Percentiles rank a stretch among this genome's conserved stretches.
phyloP scores from a whole-genome alignment of 2,797 vertebrate species.

The Margarornis squamiger region DNA sequence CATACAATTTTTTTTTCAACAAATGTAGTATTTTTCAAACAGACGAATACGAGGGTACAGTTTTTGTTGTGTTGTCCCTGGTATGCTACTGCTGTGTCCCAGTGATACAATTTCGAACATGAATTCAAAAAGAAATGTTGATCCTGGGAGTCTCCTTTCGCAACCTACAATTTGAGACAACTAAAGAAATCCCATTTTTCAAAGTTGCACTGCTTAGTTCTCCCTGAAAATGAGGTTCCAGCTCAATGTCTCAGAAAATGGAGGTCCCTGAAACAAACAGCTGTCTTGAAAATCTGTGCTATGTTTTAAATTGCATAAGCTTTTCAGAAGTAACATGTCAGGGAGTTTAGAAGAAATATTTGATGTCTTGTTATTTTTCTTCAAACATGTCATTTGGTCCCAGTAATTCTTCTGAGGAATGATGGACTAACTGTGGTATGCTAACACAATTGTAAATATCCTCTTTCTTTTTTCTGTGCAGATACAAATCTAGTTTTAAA shows the following conservation, averaged over 20 bases:
- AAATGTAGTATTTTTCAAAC: background rate
- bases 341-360: background rate
- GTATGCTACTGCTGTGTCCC: background rate
- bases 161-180: background rate
- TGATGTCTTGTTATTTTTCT: background rate
- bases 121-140: background rate
- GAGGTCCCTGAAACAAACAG: background rate
- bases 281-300: background rate
- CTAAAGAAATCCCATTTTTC: background rate
- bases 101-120: background rate
- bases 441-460: background rate
- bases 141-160: background rate
- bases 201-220: background rate
- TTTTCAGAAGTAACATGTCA: background rate
- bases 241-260: background rate
- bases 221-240: background rate
- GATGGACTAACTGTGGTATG: background rate
- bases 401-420: background rate
- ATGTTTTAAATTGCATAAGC: background rate
- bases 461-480: background rate
- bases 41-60: background rate
- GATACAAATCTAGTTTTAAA: constrained; percentile 2
- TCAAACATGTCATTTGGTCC: background rate
- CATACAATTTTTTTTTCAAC: background rate
- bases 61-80: background rate